Conservation (phyloP, 2,113 vertebrate species). For the Gorsachius goisagi region DNA sequence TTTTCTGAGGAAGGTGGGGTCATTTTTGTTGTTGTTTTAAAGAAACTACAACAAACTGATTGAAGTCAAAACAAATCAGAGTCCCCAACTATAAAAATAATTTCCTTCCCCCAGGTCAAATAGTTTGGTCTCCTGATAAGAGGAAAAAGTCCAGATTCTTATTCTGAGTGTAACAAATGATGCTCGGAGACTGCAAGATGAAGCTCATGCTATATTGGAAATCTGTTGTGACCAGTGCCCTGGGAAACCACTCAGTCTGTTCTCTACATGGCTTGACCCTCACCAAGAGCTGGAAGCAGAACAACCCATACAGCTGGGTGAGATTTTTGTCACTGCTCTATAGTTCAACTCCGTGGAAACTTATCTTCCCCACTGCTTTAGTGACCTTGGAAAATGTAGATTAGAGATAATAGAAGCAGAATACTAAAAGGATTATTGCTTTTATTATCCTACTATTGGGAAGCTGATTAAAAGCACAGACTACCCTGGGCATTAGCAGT, state of each 20-base stretch:
- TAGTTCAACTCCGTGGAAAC: not conserved
- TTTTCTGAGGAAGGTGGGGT: accelerated
- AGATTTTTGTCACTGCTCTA: not conserved
- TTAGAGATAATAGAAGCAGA: not conserved
- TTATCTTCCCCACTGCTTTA: not conserved
- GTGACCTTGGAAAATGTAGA: not conserved
- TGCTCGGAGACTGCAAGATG: not conserved
- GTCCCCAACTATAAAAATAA: not conserved
- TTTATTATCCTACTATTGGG: not conserved
- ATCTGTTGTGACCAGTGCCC: not conserved
- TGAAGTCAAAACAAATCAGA: not conserved
- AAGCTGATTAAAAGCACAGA: constrained; percentile 1
- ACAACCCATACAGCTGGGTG: not conserved
- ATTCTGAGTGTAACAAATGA: not conserved
- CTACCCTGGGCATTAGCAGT: not conserved
- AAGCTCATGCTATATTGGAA: not conserved
- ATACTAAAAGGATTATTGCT: not conserved
- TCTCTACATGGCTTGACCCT: not conserved
- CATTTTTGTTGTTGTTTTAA: not conserved
- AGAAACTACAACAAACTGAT: not conserved
- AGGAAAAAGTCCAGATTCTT: not conserved
- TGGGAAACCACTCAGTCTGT: not conserved
- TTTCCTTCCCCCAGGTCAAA: not conserved
- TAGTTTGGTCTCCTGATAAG: not conserved
- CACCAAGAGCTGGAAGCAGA: not conserved